phyloP scores from a whole-genome alignment of 1,140 invertebrate genomes.

The Grapholita molesta region DNA sequence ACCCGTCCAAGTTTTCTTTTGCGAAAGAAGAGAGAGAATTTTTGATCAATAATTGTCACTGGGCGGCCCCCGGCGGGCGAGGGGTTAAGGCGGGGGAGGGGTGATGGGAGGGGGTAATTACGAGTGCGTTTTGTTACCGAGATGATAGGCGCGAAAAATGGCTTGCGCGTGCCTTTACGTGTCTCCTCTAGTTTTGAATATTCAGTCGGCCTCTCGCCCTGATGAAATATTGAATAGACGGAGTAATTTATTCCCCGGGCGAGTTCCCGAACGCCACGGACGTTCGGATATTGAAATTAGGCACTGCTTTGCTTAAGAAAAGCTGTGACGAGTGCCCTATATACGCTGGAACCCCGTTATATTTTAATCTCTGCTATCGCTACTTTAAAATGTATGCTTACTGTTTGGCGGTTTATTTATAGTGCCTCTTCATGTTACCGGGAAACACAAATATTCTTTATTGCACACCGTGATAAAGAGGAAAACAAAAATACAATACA shows the following conservation, averaged over 20 bases:
- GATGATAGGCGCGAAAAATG: conserved; percentile 77
- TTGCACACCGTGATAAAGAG: too few species aligned
- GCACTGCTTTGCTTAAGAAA: conserved; percentile 67
- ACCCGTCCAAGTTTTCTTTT: conserved; percentile 78
- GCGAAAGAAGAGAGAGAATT: conserved; percentile 78
- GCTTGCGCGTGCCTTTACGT: conserved; percentile 74
- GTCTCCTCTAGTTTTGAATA: conserved; percentile 74
- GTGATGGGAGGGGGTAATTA: conserved; percentile 63
- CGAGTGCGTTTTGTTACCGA: conserved; percentile 77
- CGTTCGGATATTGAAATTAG: conserved; percentile 76
- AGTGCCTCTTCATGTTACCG: too few species aligned
- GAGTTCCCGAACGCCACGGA: conserved; percentile 65
- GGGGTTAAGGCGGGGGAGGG: conserved; percentile 29
- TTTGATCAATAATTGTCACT: conserved; percentile 78
- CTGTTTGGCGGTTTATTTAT: neutral
- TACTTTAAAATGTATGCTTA: too few species aligned
- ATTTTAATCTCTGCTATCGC: too few species aligned
- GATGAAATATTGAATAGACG: conserved; percentile 76
- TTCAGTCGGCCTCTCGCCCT: conserved; percentile 69
- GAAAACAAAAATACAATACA: too few species aligned
- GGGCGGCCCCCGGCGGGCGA: conserved; percentile 55
- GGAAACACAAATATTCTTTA: too few species aligned
- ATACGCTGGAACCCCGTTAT: too few species aligned
- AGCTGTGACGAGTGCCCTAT: conserved; percentile 57
- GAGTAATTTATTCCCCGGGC: conserved; percentile 72